These are phyloP conservation scores for Stenolophus ochropezus DNA, from an alignment of 2,888 invertebrate genomes.

Conservation along the genomic window DNA sequence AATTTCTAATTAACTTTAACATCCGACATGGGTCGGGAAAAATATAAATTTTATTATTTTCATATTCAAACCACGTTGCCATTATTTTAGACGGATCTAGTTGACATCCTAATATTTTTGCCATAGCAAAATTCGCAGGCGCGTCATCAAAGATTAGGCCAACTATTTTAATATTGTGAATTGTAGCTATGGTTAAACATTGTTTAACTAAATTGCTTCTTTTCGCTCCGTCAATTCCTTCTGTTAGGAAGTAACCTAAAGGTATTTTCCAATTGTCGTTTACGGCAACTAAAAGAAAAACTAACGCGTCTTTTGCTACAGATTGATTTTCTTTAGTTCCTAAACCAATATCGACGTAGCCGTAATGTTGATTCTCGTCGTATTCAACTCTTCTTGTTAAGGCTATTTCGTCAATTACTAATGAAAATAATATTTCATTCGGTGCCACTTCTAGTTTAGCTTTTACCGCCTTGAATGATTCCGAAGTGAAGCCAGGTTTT, in stretches of 20 bases:
- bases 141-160: not conserved
- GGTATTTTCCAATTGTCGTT: conserved; percentile 68
- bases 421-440: conserved; percentile 61
- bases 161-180: not conserved
- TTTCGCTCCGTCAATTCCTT: conserved; percentile 64
- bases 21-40: conserved; percentile 9
- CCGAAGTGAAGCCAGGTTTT: conserved; percentile 65
- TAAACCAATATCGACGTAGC: conserved; percentile 61
- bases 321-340: conserved; percentile 54
- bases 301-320: conserved; percentile 64
- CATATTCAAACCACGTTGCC: not conserved
- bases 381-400: conserved; percentile 64
- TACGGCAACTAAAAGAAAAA: conserved; percentile 66
- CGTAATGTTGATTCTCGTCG: conserved; percentile 59
- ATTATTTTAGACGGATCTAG: not conserved
- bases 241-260: conserved; percentile 67
- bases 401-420: conserved; percentile 66
- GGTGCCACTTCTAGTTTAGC: conserved; percentile 52
- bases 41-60: not conserved
- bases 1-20: not conserved
- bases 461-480: conserved; percentile 64
- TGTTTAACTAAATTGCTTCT: conserved; percentile 61
- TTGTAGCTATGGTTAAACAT: not conserved
- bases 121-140: not conserved
- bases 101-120: not conserved